phyloP scores from a whole-genome alignment of 2,113 vertebrate genomes.

The Heterotis niloticus region DNA sequence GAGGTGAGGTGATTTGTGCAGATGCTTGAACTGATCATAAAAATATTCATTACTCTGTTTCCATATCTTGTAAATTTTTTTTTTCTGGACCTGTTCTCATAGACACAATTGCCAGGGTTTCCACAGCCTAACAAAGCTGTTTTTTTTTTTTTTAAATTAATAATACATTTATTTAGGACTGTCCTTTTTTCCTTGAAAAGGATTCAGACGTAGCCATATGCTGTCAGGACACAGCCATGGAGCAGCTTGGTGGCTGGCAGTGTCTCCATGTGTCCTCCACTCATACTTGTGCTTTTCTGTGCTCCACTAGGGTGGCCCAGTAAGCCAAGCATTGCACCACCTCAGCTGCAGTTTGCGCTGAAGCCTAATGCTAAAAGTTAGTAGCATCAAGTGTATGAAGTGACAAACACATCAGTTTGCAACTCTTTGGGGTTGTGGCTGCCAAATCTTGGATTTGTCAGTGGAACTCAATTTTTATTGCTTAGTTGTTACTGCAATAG shows the following conservation, averaged over 20 bases:
- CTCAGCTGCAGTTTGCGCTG: too few species aligned
- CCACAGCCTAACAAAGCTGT: neutral
- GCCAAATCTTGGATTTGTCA: too few species aligned
- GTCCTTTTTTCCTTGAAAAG: conserved; percentile 8
- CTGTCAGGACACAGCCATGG: neutral
- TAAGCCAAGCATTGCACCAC: too few species aligned
- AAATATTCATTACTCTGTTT: neutral
- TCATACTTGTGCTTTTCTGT: too few species aligned
- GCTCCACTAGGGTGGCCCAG: too few species aligned
- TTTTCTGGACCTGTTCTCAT: neutral
- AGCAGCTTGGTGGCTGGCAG: neutral
- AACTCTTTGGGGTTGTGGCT: too few species aligned
- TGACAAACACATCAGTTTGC: too few species aligned
- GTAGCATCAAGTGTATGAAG: too few species aligned
- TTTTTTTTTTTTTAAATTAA: conserved; percentile 15
- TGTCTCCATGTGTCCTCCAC: conserved; percentile 8
- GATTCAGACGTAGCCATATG: neutral
- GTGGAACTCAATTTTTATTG: too few species aligned
- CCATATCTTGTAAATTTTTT: neutral
- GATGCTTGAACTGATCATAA: neutral
- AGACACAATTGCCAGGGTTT: neutral
- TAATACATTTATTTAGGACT: conserved; percentile 16
- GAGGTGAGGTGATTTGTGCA: neutral
- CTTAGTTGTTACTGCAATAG: too few species aligned
- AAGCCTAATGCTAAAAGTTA: too few species aligned